Percentiles rank a stretch among this genome's conserved stretches.
These are phyloP conservation scores for Synergus umbraculus DNA, from an alignment of 2,888 invertebrate genomes.

Conservation along the genomic window DNA sequence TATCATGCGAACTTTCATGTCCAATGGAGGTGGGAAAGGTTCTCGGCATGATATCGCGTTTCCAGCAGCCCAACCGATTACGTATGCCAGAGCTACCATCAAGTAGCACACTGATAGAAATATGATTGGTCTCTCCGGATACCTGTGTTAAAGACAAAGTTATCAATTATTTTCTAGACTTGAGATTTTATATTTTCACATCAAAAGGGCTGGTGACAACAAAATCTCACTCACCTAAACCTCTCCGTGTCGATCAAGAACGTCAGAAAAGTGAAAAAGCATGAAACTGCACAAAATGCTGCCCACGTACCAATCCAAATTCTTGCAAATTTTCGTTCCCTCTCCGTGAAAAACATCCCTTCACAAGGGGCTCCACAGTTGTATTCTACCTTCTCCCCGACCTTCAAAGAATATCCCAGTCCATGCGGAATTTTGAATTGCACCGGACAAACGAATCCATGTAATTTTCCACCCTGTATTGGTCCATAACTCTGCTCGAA, in stretches of 20 bases:
- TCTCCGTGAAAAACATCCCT: constrained; percentile 93
- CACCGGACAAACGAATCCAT: constrained; percentile 92
- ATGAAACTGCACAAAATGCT: constrained; percentile 91
- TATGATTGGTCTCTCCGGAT: constrained; percentile 98
- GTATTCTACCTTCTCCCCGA: constrained; percentile 85
- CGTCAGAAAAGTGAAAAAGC: constrained; percentile 94
- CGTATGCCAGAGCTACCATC: constrained; percentile 95
- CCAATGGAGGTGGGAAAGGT: constrained; percentile 86
- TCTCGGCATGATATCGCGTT: constrained; percentile 91
- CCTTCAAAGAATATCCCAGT: constrained; percentile 90
- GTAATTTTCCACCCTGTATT: constrained; percentile 82
- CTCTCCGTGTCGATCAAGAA: constrained; percentile 96
- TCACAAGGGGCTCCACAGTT: constrained; percentile 95
- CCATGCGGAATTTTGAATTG: constrained; percentile 90
- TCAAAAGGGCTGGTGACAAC: background rate
- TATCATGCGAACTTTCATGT: constrained; percentile 86
- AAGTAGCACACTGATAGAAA: constrained; percentile 97
- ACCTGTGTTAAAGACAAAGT: constrained; percentile 79
- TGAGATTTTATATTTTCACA: background rate
- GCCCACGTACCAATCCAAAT: constrained; percentile 98
- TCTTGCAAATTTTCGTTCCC: constrained; percentile 89
- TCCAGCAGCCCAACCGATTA: constrained; percentile 90
- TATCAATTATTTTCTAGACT: constrained; percentile 21
- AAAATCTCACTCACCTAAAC: constrained; percentile 79
- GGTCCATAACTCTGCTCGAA: constrained; percentile 60